A percentile compares a stretch with the other conserved stretches of the same genome.
Evolutionary conservation across 92 coral and sea anemone species (phyloP).

Genomic region (Porites divaricata): DNA sequence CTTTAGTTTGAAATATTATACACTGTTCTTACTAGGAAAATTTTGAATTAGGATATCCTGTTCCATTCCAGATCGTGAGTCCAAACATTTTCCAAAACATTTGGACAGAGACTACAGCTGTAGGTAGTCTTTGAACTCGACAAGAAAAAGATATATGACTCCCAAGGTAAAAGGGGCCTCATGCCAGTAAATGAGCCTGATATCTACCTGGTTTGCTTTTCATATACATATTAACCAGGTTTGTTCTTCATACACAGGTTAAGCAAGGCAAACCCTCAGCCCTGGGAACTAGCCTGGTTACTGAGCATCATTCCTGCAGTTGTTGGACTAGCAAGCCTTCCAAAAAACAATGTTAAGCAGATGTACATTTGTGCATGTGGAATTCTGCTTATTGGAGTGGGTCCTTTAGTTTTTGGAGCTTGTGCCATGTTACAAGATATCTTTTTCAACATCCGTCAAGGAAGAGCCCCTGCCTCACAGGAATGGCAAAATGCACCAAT

Average conservation of each 20-base stretch:
- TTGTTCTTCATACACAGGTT: constrained; percentile 43
- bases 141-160: too few species aligned
- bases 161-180: too few species aligned
- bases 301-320: constrained; percentile 75
- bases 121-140: too few species aligned
- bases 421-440: constrained; percentile 53
- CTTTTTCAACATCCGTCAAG: constrained; percentile 54
- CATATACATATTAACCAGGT: not conserved
- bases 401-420: constrained; percentile 85
- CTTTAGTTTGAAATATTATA: too few species aligned
- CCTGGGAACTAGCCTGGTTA: constrained; percentile 88
- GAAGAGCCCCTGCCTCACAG: constrained; percentile 59
- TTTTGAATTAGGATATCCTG: too few species aligned
- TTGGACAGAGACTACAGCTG: too few species aligned
- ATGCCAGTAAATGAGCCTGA: too few species aligned
- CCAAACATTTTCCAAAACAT: too few species aligned
- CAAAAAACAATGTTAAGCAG: constrained; percentile 77
- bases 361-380: constrained; percentile 81
- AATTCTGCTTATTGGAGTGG: constrained; percentile 79
- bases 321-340: constrained; percentile 83
- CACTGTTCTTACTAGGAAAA: too few species aligned
- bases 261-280: constrained; percentile 55
- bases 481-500: constrained; percentile 78
- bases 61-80: too few species aligned
- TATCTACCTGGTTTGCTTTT: too few species aligned